A percentile compares a stretch with the other conserved stretches of the same genome.
Conservation (phyloP, 2,113 vertebrate species). For the Drymodes brunneopygia region DNA sequence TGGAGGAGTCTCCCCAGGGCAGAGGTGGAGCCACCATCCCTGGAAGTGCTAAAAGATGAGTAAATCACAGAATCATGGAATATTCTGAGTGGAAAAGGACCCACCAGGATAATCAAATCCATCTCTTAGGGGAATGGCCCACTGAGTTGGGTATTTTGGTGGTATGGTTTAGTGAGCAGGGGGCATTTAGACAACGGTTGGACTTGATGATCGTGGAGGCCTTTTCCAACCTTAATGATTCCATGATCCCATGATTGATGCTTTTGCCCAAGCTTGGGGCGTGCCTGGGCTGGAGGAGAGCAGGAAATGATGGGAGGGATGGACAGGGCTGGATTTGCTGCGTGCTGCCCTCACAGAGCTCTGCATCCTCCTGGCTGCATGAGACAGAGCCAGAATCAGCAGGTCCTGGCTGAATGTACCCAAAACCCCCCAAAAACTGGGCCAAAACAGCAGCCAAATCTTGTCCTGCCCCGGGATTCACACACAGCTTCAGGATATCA, state of each 20-base stretch:
- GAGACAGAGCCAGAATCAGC: background rate
- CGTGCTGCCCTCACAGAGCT: background rate
- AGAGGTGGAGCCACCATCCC: background rate
- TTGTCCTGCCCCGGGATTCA: background rate
- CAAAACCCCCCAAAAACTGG: background rate
- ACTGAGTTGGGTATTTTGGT: accelerated
- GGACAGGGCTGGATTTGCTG: background rate
- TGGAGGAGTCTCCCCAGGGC: background rate
- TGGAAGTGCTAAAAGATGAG: background rate
- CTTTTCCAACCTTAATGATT: background rate
- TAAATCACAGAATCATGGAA: background rate
- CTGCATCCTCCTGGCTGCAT: too few species aligned
- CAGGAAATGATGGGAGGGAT: background rate
- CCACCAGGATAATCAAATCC: background rate
- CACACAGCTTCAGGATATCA: background rate
- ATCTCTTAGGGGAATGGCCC: background rate
- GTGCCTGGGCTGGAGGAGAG: background rate
- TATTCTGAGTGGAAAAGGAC: background rate
- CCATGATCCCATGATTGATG: too few species aligned
- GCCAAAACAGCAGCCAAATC: background rate
- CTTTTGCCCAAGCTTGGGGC: background rate
- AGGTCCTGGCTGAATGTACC: accelerated
- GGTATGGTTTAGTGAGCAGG: background rate
- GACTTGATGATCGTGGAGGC: background rate
- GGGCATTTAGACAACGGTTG: background rate